These are phyloP conservation scores for Corythaixoides concolor DNA, from an alignment of 2,113 vertebrate species.

Conservation along the genomic window DNA sequence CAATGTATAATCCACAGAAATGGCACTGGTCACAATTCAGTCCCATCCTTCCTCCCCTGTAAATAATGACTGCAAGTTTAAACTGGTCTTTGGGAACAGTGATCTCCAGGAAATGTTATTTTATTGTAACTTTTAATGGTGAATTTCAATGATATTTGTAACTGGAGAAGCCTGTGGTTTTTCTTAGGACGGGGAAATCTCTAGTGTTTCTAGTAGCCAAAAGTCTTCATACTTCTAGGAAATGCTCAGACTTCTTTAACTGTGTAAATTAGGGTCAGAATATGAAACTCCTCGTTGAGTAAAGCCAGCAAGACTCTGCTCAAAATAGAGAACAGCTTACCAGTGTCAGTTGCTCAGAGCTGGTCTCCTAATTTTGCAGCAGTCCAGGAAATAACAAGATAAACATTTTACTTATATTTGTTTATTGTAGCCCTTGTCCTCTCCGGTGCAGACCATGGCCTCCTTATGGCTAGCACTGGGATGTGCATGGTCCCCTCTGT, in stretches of 20 bases:
- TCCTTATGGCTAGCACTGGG: not conserved
- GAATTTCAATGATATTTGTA: slow-evolving; percentile 44
- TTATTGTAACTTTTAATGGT: slow-evolving; percentile 30
- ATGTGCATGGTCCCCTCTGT: fast-evolving
- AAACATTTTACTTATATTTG: not conserved
- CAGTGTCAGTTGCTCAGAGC: not conserved
- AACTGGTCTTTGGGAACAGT: not conserved
- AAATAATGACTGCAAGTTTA: slow-evolving; percentile 19
- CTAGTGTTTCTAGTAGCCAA: slow-evolving; percentile 31
- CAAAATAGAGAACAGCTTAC: not conserved
- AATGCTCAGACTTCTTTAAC: slow-evolving; percentile 7
- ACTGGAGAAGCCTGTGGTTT: slow-evolving; percentile 42
- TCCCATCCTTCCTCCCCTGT: not conserved
- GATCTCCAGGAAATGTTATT: slow-evolving; percentile 27
- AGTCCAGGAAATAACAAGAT: not conserved
- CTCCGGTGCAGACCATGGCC: not conserved
- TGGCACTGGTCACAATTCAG: not conserved
- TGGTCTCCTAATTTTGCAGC: not conserved
- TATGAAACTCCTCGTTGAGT: not conserved
- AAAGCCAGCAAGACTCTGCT: not conserved
- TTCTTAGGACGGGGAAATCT: slow-evolving; percentile 40
- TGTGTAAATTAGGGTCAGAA: not conserved
- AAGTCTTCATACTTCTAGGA: slow-evolving; percentile 52
- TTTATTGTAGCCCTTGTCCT: not conserved
- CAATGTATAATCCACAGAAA: not conserved